These are phyloP conservation scores for Macrotis lagotis DNA, from an alignment of 2,113 vertebrate species.

Conservation along the genomic window DNA sequence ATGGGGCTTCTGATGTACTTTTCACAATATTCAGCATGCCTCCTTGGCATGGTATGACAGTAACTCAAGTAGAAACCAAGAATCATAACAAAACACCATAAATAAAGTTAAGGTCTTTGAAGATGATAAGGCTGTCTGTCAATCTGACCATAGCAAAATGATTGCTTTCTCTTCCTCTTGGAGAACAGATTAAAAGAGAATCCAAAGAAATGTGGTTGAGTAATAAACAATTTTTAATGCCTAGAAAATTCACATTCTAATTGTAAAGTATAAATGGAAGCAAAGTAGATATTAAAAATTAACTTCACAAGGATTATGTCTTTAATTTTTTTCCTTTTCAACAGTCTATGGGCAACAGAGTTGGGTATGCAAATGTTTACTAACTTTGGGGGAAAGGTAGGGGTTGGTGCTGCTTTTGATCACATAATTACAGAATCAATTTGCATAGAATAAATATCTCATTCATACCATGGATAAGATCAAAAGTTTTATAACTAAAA, in stretches of 20 bases:
- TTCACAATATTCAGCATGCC: conserved; percentile 10
- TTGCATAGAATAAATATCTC: conserved; percentile 32
- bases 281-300: conserved; percentile 1
- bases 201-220: conserved; percentile 29
- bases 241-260: conserved; percentile 41
- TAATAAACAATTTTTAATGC: conserved; percentile 34
- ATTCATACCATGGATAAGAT: conserved; percentile 11
- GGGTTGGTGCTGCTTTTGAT: conserved; percentile 23
- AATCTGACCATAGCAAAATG: conserved; percentile 57
- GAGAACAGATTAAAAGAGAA: conserved; percentile 34
- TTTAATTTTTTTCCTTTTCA: conserved; percentile 12
- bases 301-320: background rate
- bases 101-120: conserved; percentile 62
- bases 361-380: background rate
- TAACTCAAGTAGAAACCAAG: conserved; percentile 60
- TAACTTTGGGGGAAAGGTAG: conserved; percentile 10
- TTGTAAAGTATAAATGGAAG: background rate
- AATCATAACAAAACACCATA: conserved; percentile 60
- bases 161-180: conserved; percentile 37
- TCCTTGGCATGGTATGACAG: conserved; percentile 10
- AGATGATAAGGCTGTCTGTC: conserved; percentile 41
- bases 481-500: conserved; percentile 18
- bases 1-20: background rate
- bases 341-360: background rate
- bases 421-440: conserved; percentile 23